Base-by-base conservation (phyloP, 2,888 invertebrate genomes). In the Lycaena phlaeas region DNA sequence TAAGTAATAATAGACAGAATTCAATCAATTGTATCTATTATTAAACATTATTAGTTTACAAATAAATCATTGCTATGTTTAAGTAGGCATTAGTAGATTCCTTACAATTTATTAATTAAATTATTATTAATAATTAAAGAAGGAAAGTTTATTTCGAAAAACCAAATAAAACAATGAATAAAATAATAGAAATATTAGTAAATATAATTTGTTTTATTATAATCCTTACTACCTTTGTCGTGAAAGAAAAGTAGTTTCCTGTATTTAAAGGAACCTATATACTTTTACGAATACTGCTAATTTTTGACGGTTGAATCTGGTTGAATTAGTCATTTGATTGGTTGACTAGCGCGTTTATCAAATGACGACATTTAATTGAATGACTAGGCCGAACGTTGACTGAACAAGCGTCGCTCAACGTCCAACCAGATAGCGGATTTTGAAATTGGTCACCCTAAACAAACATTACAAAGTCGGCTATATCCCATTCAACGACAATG, bases 161-260 rank as follows among this genome's bases (percentile, higher is more conserved):
- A 71, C 68, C 76, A 77, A 78, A 34, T 34, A 34, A 75, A 77
- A 79, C 79, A 79, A 78, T 77, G 74, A 76, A 76, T 68, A 73
- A 72, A 73, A 74, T 11, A 74, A 81, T 81, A 81, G 78, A 74
- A 71, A 70, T 74, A 79, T 73, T 82, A 82, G 81, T 71, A 73
- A 63, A 51, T 29, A 45, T 44, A 41, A 47, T 56, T 67, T 64
- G 74, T 75, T 73, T 72, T 61, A 75, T 72, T 76, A 18, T 9
- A 11, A 7, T 43, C 38, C 9, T 40, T n/a, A n/a, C n/a, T n/a
- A n/a, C 15, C 14, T 30, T 10, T 6, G n/a, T 15, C n/a, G n/a
- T n/a, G n/a, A n/a, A n/a, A n/a, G n/a, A 30, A 15, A n/a, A 1
- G n/a, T 25, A 7, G 9, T 2, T 25, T 25, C 2, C 1, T 25